Base-by-base conservation (phyloP, 2,113 vertebrate species). In the Halcyon senegalensis region DNA sequence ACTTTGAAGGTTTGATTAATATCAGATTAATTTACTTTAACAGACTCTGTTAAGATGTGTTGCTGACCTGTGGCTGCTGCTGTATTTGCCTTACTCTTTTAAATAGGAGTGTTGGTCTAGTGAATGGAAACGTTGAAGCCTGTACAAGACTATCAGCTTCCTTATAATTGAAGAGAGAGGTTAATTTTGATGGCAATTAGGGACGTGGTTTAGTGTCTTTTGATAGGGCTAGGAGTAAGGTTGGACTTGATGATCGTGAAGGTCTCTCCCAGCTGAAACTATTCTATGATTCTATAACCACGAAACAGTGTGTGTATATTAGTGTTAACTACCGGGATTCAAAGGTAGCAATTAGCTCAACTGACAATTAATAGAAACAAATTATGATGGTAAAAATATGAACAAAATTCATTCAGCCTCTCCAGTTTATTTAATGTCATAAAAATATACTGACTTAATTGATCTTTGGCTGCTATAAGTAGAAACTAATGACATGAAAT, bases 381-480 rank as follows among this genome's bases (percentile, higher is more conserved):
- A 96, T 95, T 94, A 81, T 90, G 94, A 56, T 92, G 94, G 94
- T 96, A 93, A 91, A 93, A 97, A 97, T 84, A 89, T 82, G 92
- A 96, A 97, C 75, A 97, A 97, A 97, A 98, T 70, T 95, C 53
- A 96, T 96, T 97, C 94, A 95, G 96, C 82, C 66, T 25, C 56
- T 95, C 16, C 72, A 48, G 25, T 94, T 96, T 95, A 97, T 96
- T 97, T 97, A 90, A 95, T 96, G 79, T 89, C 88, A 96, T 96
- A 97, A 98, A 98, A 82, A 93, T 60, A 87, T 97, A 97, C 93
- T 97, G 60, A 97, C 87, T 97, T 97, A 97, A 98, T 95, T 97
- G 96, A 96, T 94, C 89, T 95, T 93, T 84, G 97, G 92, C 82
- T 92, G 77, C 88, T 97, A 10, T 81, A 78, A 95, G 66, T 97